These are phyloP conservation scores for Iguana delicatissima DNA, from an alignment of 2,797 vertebrate genomes.

Conservation along the genomic window DNA sequence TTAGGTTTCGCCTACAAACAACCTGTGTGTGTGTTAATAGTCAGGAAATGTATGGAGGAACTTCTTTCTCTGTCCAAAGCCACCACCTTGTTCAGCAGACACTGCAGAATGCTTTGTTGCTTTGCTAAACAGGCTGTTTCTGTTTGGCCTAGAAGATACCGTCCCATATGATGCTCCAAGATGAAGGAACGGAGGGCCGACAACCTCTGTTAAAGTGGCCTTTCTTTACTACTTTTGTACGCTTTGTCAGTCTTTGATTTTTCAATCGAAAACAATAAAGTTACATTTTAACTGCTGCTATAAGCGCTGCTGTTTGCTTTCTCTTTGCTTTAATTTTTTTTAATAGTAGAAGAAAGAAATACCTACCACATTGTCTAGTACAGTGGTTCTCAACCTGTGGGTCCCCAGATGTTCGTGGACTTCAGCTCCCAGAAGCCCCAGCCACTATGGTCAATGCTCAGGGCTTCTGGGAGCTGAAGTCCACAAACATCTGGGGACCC, in stretches of 20 bases:
- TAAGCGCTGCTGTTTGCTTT: constrained; percentile 9
- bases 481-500: too few relatives aligned
- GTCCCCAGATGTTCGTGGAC: too few relatives aligned
- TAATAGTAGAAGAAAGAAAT: neutral
- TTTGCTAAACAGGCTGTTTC: constrained; percentile 1
- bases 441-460: too few relatives aligned
- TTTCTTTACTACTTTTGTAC: constrained; percentile 76
- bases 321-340: neutral
- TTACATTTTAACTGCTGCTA: constrained; percentile 60
- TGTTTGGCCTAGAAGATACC: constrained; percentile 1
- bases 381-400: too few relatives aligned
- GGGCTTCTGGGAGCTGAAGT: too few relatives aligned
- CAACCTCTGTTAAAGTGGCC: constrained; percentile 53
- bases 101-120: neutral
- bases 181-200: constrained; percentile 13
- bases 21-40: neutral
- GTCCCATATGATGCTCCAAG: rapidly evolving
- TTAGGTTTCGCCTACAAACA: neutral
- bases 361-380: neutral
- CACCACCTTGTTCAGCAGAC: neutral
- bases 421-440: too few relatives aligned
- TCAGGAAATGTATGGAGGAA: constrained; percentile 1
- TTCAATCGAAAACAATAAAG: constrained; percentile 62
- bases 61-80: neutral
- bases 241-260: constrained; percentile 62